A percentile compares a stretch with the other conserved stretches of the same genome.
These are phyloP conservation scores for Cacatua alba DNA, from an alignment of 2,113 vertebrate genomes.

Conservation along the genomic window DNA sequence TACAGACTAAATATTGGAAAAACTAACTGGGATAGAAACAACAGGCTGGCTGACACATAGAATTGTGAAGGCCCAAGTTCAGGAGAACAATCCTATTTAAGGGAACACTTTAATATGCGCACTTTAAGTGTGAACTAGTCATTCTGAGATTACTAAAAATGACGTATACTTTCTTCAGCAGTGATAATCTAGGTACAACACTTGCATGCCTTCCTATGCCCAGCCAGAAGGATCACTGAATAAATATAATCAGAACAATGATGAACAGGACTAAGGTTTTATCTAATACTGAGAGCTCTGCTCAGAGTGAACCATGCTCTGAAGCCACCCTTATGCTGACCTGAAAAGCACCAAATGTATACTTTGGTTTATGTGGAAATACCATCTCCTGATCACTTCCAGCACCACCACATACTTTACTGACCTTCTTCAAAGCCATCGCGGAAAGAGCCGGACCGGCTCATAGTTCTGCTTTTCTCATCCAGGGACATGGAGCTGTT, in stretches of 20 bases:
- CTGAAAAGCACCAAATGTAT: fast-evolving
- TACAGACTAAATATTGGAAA: neutral
- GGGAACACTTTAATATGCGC: neutral
- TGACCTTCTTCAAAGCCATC: constrained; percentile 99
- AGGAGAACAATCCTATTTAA: neutral
- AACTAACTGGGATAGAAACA: neutral
- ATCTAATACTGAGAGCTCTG: neutral
- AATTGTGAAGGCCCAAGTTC: neutral
- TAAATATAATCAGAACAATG: fast-evolving
- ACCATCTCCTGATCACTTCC: neutral
- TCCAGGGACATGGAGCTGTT: constrained; percentile 98
- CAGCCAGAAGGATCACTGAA: neutral
- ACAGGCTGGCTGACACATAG: neutral
- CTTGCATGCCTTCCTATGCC: neutral
- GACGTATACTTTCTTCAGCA: neutral
- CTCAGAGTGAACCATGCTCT: neutral
- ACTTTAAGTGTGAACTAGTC: neutral
- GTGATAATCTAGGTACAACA: neutral
- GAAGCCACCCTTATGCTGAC: fast-evolving
- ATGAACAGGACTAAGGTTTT: fast-evolving
- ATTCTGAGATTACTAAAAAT: neutral
- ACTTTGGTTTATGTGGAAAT: fast-evolving
- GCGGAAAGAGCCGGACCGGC: constrained; percentile 94
- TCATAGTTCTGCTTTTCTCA: constrained; percentile 95
- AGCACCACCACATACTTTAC: neutral